Evolutionary conservation across 2,113 vertebrate species (phyloP).

Genomic region (Gymnarchus niloticus): DNA sequence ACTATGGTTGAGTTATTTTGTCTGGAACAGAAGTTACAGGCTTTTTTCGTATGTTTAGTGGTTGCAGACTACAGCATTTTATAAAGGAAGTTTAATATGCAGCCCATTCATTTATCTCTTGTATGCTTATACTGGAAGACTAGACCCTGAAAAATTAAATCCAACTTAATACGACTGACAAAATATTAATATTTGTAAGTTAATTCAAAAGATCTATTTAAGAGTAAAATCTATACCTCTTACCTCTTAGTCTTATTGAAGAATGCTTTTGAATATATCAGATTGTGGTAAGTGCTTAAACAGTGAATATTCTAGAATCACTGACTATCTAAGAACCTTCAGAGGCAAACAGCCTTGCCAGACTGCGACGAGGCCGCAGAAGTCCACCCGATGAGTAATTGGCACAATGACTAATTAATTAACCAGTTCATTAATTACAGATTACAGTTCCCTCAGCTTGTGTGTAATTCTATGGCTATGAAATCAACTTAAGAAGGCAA

Average conservation of each 20-base stretch:
- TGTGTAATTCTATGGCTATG: not conserved
- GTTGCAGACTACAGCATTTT: not conserved
- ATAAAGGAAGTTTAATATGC: slow-evolving; percentile 13
- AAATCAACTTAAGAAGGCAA: not conserved
- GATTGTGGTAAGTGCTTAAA: slow-evolving; percentile 9
- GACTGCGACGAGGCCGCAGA: not conserved
- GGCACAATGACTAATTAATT: not conserved
- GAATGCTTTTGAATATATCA: not conserved
- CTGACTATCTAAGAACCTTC: not conserved
- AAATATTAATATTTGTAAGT: not conserved
- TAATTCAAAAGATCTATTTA: not conserved
- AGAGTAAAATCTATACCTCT: not conserved
- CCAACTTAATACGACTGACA: not conserved
- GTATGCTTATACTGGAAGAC: not conserved
- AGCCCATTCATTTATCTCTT: not conserved
- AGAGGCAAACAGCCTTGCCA: not conserved
- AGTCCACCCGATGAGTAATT: not conserved
- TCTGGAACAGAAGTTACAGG: not conserved
- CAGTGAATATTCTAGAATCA: not conserved
- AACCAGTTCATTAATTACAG: not conserved
- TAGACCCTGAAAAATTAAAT: slow-evolving; percentile 3
- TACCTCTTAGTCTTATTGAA: not conserved
- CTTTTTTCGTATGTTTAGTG: slow-evolving; percentile 3
- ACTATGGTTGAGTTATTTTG: not conserved
- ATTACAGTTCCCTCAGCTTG: not conserved